Conservation (phyloP, 2,888 invertebrate species). For the Perithous albicinctus region DNA sequence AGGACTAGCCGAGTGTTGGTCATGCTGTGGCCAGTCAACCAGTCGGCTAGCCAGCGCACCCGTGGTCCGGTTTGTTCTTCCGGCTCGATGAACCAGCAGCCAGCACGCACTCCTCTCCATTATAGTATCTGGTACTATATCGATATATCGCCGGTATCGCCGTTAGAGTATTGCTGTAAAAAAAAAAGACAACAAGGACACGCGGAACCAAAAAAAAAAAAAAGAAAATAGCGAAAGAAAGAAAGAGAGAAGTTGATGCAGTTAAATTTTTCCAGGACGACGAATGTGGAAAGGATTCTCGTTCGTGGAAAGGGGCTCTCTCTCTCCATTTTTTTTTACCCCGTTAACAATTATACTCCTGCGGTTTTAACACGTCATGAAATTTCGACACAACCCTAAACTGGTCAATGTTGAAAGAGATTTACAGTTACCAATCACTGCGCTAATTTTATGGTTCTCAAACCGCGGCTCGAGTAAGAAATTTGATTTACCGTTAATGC, state of each 20-base stretch:
- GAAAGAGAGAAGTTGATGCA: background rate
- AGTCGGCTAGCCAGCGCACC: slow-evolving; percentile 52
- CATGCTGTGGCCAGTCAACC: slow-evolving; percentile 68
- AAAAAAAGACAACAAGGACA: background rate
- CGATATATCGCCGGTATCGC: slow-evolving; percentile 1
- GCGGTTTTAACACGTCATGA: slow-evolving; percentile 61
- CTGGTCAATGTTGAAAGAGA: slow-evolving; percentile 36
- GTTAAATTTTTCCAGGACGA: slow-evolving; percentile 31
- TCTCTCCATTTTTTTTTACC: slow-evolving; percentile 1
- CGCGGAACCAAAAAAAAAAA: slow-evolving; percentile 16
- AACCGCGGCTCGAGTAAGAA: slow-evolving; percentile 4
- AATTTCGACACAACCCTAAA: slow-evolving; percentile 17
- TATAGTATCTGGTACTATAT: slow-evolving; percentile 37
- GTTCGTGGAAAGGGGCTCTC: background rate
- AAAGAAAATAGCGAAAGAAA: background rate
- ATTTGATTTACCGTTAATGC: slow-evolving; percentile 62
- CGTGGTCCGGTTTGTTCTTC: slow-evolving; percentile 62
- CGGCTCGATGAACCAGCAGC: slow-evolving; percentile 58
- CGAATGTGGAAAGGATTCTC: slow-evolving; percentile 27
- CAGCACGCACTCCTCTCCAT: slow-evolving; percentile 49
- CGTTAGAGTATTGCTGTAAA: slow-evolving; percentile 14
- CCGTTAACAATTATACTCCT: slow-evolving; percentile 44
- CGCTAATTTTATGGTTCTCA: slow-evolving; percentile 65
- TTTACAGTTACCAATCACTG: slow-evolving; percentile 61
- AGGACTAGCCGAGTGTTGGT: slow-evolving; percentile 59